Percentiles rank a stretch among this genome's conserved stretches.
Evolutionary conservation across 2,113 vertebrate species (phyloP).

Genomic region (Naja naja): DNA sequence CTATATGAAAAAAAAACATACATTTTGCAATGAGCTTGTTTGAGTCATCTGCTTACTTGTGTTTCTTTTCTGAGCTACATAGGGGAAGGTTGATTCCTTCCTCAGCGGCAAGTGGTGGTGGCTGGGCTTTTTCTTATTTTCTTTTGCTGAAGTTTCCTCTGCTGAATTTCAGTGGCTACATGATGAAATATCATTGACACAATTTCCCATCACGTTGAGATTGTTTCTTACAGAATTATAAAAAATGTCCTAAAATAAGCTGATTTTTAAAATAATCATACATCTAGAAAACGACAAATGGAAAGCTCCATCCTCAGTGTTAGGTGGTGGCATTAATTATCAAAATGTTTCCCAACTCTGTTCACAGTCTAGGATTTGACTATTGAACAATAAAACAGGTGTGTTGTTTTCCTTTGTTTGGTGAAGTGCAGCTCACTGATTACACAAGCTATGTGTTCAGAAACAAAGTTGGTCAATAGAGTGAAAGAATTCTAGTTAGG

Average conservation of each 20-base stretch:
- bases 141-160: not conserved
- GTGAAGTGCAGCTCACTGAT: conserved; percentile 21
- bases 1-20: not conserved
- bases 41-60: not conserved
- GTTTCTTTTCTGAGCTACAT: not conserved
- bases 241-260: rapidly evolving
- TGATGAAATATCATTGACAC: not conserved
- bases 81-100: not conserved
- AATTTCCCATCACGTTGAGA: not conserved
- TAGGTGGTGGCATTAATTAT: not conserved
- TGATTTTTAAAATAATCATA: not conserved
- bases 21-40: not conserved
- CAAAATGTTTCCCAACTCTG: not conserved
- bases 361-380: rapidly evolving
- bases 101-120: not conserved
- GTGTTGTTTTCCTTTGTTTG: conserved; percentile 22
- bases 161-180: not conserved
- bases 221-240: rapidly evolving
- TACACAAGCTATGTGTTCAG: conserved; percentile 27
- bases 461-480: conserved; percentile 31
- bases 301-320: not conserved
- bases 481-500: conserved; percentile 37
- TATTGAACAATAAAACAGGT: rapidly evolving
- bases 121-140: not conserved
- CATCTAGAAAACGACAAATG: not conserved